Evolutionary conservation across 2,888 invertebrate species (phyloP).

Genomic region (Catocala nupta): DNA sequence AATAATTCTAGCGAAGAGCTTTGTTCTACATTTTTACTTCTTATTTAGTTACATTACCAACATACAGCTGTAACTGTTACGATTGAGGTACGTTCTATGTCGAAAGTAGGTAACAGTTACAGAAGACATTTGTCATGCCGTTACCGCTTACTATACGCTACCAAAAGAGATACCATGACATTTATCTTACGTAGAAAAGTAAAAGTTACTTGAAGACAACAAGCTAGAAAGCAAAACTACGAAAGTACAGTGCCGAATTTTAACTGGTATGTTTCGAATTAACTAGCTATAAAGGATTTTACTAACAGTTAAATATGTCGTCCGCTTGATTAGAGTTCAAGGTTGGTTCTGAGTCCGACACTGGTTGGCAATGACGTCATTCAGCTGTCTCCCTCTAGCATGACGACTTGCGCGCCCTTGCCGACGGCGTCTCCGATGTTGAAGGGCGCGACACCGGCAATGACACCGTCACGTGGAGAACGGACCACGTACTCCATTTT

Average conservation of each 20-base stretch:
- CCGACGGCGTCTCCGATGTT: conserved; percentile 94
- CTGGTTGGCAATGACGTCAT: conserved; percentile 1
- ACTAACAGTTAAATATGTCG: background rate
- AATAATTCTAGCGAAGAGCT: no score
- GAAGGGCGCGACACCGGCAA: conserved; percentile 90
- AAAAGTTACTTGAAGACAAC: background rate
- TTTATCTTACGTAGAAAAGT: background rate
- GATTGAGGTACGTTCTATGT: no score
- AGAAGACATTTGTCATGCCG: no score
- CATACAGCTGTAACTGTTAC: no score
- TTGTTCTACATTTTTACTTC: no score
- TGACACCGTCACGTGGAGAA: conserved; percentile 92
- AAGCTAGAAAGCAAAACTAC: background rate
- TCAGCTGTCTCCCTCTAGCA: conserved; percentile 74
- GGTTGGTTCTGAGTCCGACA: background rate
- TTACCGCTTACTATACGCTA: background rate
- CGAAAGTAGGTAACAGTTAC: no score
- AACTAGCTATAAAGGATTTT: background rate
- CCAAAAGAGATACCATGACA: background rate
- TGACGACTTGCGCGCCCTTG: conserved; percentile 90
- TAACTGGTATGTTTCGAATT: background rate
- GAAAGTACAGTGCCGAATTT: background rate
- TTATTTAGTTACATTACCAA: no score
- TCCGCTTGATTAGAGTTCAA: background rate
- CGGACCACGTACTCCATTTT: conserved; percentile 99